These are phyloP conservation scores for Chromoteleia sp. DNA, from an alignment of 2,888 invertebrate genomes.

Conservation along the genomic window DNA sequence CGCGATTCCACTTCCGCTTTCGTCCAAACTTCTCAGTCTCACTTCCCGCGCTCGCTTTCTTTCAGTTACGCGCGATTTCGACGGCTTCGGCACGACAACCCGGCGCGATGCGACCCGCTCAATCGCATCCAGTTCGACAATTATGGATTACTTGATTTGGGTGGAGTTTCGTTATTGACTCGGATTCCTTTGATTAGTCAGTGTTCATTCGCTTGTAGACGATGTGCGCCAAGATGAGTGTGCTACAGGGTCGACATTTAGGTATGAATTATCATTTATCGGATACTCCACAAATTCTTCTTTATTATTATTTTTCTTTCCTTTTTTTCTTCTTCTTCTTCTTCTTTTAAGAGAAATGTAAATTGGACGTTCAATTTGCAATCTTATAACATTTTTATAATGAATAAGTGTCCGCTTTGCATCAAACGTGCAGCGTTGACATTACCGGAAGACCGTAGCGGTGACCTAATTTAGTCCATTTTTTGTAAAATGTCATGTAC, in stretches of 20 bases:
- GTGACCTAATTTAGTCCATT: slow-evolving; percentile 38
- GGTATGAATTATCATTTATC: slow-evolving; percentile 76
- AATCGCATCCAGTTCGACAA: slow-evolving; percentile 19
- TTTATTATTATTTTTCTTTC: background rate
- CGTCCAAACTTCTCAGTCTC: slow-evolving; percentile 6
- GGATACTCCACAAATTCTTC: too few species aligned
- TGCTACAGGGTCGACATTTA: slow-evolving; percentile 83
- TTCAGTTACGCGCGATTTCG: slow-evolving; percentile 17
- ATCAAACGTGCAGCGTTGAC: slow-evolving; percentile 2
- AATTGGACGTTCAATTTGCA: too few species aligned
- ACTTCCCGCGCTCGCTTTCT: slow-evolving; percentile 33
- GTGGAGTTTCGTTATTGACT: slow-evolving; percentile 54
- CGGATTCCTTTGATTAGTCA: slow-evolving; percentile 39
- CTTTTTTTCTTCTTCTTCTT: background rate
- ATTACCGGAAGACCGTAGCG: slow-evolving; percentile 19
- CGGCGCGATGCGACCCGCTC: slow-evolving; percentile 14
- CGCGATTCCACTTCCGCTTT: slow-evolving; percentile 72
- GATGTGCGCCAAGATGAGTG: slow-evolving; percentile 84
- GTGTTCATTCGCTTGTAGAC: slow-evolving; percentile 65
- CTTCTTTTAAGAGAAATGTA: too few species aligned
- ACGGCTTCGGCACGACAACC: slow-evolving; percentile 1
- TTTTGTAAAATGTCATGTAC: slow-evolving; percentile 19
- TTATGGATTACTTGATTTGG: slow-evolving; percentile 38
- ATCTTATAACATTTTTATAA: too few species aligned
- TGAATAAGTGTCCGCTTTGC: background rate